phyloP scores from a whole-genome alignment of 1,140 invertebrate species.

The Hirudo medicinalis region DNA sequence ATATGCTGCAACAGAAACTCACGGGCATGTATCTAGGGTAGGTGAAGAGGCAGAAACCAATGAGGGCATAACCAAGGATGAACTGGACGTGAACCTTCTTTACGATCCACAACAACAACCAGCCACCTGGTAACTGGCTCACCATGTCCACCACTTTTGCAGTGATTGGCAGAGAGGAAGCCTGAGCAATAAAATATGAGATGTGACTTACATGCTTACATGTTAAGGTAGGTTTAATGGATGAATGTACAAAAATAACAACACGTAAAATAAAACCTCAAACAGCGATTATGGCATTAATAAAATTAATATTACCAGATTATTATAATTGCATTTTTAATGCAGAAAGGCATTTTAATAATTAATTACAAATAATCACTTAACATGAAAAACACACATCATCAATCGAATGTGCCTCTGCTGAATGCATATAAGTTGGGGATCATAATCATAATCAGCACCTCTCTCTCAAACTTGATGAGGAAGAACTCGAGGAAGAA shows the following conservation, averaged over 20 bases:
- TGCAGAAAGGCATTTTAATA: no score
- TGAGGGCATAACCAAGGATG: conserved; percentile 70
- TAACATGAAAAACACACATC: no score
- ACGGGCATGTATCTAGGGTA: conserved; percentile 45
- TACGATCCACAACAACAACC: conserved; percentile 41
- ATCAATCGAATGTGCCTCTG: conserved; percentile 6
- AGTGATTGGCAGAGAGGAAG: conserved; percentile 34
- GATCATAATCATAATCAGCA: conserved; percentile 31
- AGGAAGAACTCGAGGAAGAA: conserved; percentile 79
- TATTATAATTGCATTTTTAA: no score
- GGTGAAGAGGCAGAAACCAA: conserved; percentile 63
- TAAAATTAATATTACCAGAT: no score
- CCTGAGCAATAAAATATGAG: conserved; percentile 34
- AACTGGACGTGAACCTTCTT: conserved; percentile 62
- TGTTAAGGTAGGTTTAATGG: no score
- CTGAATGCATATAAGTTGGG: not conserved
- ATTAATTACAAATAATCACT: no score
- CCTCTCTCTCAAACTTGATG: conserved; percentile 72
- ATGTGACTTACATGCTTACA: conserved; percentile 23
- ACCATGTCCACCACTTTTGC: conserved; percentile 30
- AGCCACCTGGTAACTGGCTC: not conserved
- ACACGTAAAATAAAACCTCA: no score
- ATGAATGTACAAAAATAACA: no score
- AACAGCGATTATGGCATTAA: no score
- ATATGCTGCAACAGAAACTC: conserved; percentile 21